These are phyloP conservation scores for Allobates femoralis DNA, from an alignment of 2,797 vertebrate species.

Conservation along the genomic window DNA sequence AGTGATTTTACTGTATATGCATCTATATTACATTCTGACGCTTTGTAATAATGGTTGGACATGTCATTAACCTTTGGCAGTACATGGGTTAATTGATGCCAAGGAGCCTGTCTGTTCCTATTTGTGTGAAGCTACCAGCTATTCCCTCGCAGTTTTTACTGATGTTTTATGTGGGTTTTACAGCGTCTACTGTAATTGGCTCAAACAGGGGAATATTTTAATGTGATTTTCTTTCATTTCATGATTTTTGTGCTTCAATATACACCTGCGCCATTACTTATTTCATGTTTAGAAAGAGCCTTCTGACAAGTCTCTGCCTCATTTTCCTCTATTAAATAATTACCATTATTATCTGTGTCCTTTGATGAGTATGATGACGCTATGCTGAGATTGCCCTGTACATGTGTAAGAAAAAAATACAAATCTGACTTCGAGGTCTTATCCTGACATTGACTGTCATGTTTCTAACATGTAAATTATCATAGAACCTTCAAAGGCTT, in stretches of 20 bases:
- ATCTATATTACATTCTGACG: background rate
- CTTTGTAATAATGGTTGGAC: background rate
- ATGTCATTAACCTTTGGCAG: background rate
- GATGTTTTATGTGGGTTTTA: background rate
- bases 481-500: slow-evolving; percentile 15
- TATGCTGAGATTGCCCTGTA: background rate
- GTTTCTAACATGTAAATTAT: background rate
- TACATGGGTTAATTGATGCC: background rate
- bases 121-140: background rate
- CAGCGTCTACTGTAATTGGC: background rate
- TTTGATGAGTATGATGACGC: slow-evolving; percentile 30
- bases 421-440: background rate
- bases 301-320: background rate
- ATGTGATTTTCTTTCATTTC: background rate
- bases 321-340: background rate
- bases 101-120: background rate
- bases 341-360: background rate
- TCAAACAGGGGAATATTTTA: background rate
- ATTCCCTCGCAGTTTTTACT: background rate
- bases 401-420: background rate
- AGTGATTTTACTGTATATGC: too few relatives aligned
- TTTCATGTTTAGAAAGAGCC: background rate
- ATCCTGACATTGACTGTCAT: background rate
- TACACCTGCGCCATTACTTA: background rate
- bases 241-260: background rate